Evolutionary conservation across 2,888 invertebrate genomes (phyloP).

Genomic region (Hedya salicella): DNA sequence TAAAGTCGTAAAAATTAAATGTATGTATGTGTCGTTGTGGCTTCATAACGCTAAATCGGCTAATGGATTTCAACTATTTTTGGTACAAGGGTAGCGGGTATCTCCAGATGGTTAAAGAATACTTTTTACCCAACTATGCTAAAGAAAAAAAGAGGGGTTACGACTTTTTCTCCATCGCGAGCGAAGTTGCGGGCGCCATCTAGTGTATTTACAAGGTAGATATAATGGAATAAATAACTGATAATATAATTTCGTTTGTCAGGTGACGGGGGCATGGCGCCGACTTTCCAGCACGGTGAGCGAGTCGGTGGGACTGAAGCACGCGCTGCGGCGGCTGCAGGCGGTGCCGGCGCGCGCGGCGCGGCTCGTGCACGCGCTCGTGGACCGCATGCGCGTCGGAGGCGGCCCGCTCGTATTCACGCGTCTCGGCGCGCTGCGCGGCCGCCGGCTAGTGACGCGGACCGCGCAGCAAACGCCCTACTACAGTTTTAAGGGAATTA

Average conservation of each 20-base stretch:
- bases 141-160: no score
- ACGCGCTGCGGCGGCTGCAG: slow-evolving; percentile 76
- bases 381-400: slow-evolving; percentile 82
- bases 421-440: slow-evolving; percentile 71
- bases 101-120: no score
- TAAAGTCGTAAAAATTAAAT: no score
- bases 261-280: slow-evolving; percentile 82
- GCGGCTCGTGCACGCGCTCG: slow-evolving; percentile 77
- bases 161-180: no score
- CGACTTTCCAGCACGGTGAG: slow-evolving; percentile 78
- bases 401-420: slow-evolving; percentile 77
- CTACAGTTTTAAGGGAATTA: slow-evolving; percentile 81
- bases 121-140: no score
- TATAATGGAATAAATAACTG: no score
- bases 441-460: slow-evolving; percentile 73
- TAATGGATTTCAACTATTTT: no score
- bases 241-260: not conserved
- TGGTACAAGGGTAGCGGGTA: no score
- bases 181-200: no score
- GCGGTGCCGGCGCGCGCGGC: slow-evolving; percentile 80
- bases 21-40: no score
- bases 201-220: no score
- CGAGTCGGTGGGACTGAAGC: slow-evolving; percentile 79
- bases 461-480: slow-evolving; percentile 73
- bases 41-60: no score